These are phyloP conservation scores for Australoheros facetus DNA, from an alignment of 2,797 vertebrate species.

Conservation along the genomic window DNA sequence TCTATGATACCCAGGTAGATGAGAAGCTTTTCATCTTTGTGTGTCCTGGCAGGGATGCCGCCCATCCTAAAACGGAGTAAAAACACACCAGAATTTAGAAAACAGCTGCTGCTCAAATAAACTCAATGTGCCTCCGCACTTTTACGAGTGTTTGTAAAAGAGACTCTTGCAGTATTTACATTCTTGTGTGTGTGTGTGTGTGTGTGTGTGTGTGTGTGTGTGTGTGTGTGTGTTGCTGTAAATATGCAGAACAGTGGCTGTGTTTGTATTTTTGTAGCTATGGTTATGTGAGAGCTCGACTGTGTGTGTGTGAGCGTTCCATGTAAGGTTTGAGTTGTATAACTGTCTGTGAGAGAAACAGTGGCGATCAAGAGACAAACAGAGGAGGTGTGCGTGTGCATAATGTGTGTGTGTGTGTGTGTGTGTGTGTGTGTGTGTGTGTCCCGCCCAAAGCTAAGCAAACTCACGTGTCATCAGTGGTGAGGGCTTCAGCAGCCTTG, in stretches of 20 bases:
- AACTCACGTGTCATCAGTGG: slow-evolving; percentile 91
- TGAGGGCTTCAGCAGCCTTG: slow-evolving; percentile 87
- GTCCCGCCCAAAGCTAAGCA: slow-evolving; percentile 22
- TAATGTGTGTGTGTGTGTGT: no score
- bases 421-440: background rate
- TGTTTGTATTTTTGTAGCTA: slow-evolving; percentile 71
- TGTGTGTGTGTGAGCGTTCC: slow-evolving; percentile 37
- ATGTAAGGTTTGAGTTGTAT: slow-evolving; percentile 38
- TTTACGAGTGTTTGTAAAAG: slow-evolving; percentile 61
- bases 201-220: no score
- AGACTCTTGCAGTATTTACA: slow-evolving; percentile 40
- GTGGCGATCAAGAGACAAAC: slow-evolving; percentile 30
- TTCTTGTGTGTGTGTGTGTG: no score
- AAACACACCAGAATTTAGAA: slow-evolving; percentile 48
- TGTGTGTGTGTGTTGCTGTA: slow-evolving; percentile 35
- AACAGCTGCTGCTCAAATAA: slow-evolving; percentile 38
- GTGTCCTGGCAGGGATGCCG: slow-evolving; percentile 95
- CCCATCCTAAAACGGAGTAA: slow-evolving; percentile 87
- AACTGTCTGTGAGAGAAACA: slow-evolving; percentile 34
- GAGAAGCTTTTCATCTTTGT: slow-evolving; percentile 93
- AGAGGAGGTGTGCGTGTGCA: slow-evolving; percentile 46
- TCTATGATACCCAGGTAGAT: slow-evolving; percentile 98
- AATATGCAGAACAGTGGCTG: slow-evolving; percentile 38
- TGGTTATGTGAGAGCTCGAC: slow-evolving; percentile 56
- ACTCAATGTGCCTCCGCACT: background rate